Evolutionary conservation across 2,113 vertebrate species (phyloP), one percentile per base, ranked within the genome.

Genomic region (Mastomys coucha): DNA sequence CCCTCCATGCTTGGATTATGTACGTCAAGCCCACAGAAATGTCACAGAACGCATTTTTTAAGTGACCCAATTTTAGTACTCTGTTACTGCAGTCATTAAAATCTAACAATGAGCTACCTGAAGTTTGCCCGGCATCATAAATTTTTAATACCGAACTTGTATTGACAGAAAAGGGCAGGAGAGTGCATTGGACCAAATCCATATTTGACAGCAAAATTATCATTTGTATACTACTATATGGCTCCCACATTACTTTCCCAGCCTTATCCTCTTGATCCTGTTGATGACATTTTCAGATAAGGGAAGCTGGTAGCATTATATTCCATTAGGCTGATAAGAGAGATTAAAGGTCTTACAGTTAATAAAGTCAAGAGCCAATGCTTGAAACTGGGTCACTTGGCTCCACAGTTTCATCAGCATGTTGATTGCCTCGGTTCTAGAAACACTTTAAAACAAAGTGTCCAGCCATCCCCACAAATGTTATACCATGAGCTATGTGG

Each of bases 201-300:
- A 69, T 67, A 24, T 73, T 89, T 73, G 33, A 39, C 17, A 45
- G 33, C 2, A 6, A 49, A 69, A 60, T 67, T 36, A 56, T 53
- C 22, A 69, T 70, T 51, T 72, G 11, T 77, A 11, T 75, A 17
- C 45, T 82, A 11, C 42, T 39, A 76, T 31, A 88, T 24, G 56
- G 80, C 28, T 96, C 36, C 58, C 24, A 26, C 58, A 78, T 42
- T 67, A 39, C 69, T 80, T 95, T 89, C 65, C 77, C 42, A 31
- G 36, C 26, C 14, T 94, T 88, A n/a, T 80, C 51, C 95, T 16
- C 80, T 92, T 67, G 76, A 77, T 56, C 58, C 67, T 72, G 16
- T 51, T 49, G 80, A 95, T 85, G 92, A 88, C 72, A 76, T 76
- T 93, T 88, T 81, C 67, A 56, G 94, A 81, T 93, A 77, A 95